These are phyloP conservation scores for Argya squamiceps DNA, from an alignment of 2,797 vertebrate species.

Conservation along the genomic window DNA sequence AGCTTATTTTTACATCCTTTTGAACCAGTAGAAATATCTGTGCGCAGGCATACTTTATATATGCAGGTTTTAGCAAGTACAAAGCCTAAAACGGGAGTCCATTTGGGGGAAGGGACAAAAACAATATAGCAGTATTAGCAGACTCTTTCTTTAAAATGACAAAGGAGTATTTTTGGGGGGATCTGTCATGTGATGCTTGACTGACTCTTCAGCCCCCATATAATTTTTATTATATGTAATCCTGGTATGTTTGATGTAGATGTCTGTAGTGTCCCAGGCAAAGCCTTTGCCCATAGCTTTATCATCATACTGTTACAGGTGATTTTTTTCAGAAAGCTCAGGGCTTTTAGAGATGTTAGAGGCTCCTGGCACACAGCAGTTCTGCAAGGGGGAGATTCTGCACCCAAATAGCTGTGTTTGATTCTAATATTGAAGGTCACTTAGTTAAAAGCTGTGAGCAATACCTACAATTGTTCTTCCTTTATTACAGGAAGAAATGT, in stretches of 20 bases:
- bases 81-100: background rate
- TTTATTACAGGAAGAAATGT: background rate
- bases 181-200: background rate
- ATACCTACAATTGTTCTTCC: background rate
- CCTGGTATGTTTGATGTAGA: background rate
- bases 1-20: background rate
- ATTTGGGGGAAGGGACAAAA: background rate
- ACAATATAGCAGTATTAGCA: background rate
- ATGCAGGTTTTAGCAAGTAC: background rate
- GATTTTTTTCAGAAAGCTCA: background rate
- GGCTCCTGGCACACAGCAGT: background rate
- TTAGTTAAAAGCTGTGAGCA: background rate
- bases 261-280: background rate
- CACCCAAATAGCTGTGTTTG: fast-evolving
- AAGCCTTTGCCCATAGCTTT: background rate
- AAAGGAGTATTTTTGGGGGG: background rate
- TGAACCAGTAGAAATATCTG: background rate
- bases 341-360: background rate
- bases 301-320: background rate
- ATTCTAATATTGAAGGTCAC: background rate
- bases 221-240: background rate
- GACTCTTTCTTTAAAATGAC: background rate
- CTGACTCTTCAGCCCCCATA: background rate
- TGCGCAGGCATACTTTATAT: background rate
- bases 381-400: background rate